Conservation (phyloP, 2,113 vertebrate genomes). For the Alouatta palliata region DNA sequence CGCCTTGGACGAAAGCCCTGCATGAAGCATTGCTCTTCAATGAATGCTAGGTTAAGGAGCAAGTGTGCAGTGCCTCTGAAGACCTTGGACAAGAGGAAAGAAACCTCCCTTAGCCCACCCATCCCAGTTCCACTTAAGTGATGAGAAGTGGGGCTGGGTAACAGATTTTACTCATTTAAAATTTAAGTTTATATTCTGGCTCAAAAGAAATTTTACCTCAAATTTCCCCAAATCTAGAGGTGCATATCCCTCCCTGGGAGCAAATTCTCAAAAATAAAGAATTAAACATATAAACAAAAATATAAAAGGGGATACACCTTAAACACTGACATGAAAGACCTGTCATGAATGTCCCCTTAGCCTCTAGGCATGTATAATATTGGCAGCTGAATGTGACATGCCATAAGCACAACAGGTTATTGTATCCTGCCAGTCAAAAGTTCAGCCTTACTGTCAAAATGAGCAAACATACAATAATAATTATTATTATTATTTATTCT, state of each 20-base stretch:
- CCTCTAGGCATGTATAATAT: not conserved
- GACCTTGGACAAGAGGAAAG: not conserved
- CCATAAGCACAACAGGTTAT: not conserved
- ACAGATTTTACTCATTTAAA: not conserved
- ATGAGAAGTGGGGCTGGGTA: no score
- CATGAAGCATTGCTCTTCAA: not conserved
- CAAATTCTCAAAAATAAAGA: constrained; percentile 16
- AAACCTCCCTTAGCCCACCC: not conserved
- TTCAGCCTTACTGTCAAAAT: constrained; percentile 21
- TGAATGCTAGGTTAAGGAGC: not conserved
- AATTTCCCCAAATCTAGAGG: not conserved
- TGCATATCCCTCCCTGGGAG: not conserved
- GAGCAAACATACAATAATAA: not conserved
- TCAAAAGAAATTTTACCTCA: not conserved
- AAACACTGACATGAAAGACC: not conserved
- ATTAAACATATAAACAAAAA: not conserved
- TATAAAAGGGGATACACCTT: not conserved
- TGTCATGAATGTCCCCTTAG: not conserved
- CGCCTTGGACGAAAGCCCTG: not conserved
- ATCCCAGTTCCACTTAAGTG: not conserved
- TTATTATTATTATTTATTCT: not conserved
- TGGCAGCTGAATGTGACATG: not conserved
- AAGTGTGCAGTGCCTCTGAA: not conserved
- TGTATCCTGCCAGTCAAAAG: not conserved
- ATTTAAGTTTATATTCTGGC: constrained; percentile 1